Evolutionary conservation across 1,140 invertebrate genomes (phyloP).

Genomic region (Trichomalopsis sarcophagae): DNA sequence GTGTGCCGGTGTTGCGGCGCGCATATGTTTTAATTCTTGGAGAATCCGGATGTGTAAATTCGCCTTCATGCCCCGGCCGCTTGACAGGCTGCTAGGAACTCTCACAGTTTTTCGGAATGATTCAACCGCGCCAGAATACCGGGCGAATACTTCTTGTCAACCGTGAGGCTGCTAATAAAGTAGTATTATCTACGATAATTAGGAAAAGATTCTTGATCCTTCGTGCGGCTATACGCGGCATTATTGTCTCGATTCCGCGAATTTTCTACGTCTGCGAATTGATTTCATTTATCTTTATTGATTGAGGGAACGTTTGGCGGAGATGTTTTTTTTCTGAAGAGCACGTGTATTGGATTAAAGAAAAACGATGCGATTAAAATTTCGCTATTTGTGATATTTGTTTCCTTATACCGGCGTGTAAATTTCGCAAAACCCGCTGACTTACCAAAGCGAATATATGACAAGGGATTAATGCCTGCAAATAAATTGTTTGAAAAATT

Average conservation of each 20-base stretch:
- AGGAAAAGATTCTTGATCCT: slow-evolving; percentile 24
- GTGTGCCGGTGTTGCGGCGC: neutral
- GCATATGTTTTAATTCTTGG: neutral
- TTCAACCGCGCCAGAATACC: neutral
- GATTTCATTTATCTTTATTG: slow-evolving; percentile 24
- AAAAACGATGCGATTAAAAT: no score
- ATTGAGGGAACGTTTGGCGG: neutral
- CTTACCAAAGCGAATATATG: no score
- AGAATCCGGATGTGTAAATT: slow-evolving; percentile 53
- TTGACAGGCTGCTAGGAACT: slow-evolving; percentile 5
- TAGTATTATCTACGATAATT: slow-evolving; percentile 47
- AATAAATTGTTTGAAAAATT: no score
- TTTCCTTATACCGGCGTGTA: no score
- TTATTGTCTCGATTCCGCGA: slow-evolving; percentile 9
- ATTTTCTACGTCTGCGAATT: neutral
- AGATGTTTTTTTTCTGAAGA: no score
- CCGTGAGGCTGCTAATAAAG: slow-evolving; percentile 21
- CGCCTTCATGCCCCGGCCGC: neutral
- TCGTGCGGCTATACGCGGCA: neutral
- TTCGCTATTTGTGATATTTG: no score
- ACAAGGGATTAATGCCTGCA: no score
- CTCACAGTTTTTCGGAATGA: slow-evolving; percentile 13
- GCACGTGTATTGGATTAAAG: no score
- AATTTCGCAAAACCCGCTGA: no score
- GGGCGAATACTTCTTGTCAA: neutral